Evolutionary conservation across 2,888 invertebrate genomes (phyloP), one percentile per base, ranked within the genome.

Genomic region (Spisula solida): DNA sequence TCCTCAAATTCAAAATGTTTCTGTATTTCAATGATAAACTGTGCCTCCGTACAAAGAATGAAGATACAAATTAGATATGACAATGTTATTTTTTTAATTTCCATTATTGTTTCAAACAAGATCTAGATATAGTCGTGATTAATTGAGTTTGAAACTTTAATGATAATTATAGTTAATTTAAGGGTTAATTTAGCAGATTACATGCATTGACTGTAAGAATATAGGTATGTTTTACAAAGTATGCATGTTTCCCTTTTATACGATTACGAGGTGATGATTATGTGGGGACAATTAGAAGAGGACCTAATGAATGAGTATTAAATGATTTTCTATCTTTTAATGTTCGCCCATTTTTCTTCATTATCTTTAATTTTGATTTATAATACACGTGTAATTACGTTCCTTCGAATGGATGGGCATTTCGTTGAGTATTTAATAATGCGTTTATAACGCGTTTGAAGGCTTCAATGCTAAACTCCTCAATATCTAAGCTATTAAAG

Each of bases 1-100:
- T 90, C 70, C 25, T 90, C 90, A 56, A 90, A 88, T 20, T 90
- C 90, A 34, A 90, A 85, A 81, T 88, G 88, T 29, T 86, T 70
- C 51, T 90, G 90, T 14, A 90, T 82, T 78, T 90, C 90, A 41
- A 82, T 75, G 10, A 75, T 84, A 48, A 84, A 84, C 25, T 84
- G 84, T 16, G 75, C 25, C 0, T 10, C 60, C 25, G 60, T 25
- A 66, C 25, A 66, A 0, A 66, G 25, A 25, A 66, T n/a, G 25
- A 25, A 25, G 10, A 66, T 25, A 25, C 25, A 66, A 25, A 66
- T 25, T 10, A 66, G 1, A 66, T 25, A 66, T 6, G 12, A 5
- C 10, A 5, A 25, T 66, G n/a, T 66, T 8, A 66, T 12, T 10
- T 25, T 10, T 25, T 25, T 10, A 66, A 25, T 2, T 82, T 60